Percentiles rank a stretch among this genome's conserved stretches.
Evolutionary conservation across 2,888 invertebrate genomes (phyloP).

Genomic region (Mythimna lalbum): DNA sequence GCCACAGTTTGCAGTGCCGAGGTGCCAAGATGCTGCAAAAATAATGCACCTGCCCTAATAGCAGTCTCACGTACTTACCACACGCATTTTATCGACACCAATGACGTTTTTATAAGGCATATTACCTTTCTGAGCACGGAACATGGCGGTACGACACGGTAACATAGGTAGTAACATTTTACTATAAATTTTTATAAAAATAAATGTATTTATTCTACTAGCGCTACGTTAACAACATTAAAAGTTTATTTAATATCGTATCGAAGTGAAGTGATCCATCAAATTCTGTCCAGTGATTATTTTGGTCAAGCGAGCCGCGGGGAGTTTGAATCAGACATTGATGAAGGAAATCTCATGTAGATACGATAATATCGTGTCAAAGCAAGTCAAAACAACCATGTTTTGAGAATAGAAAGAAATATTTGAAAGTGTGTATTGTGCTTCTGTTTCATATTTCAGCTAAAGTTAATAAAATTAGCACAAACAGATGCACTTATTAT

Average conservation of each 20-base stretch:
- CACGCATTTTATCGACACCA: constrained; percentile 59
- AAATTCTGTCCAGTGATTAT: neutral
- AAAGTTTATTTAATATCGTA: neutral
- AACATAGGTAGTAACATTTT: constrained; percentile 25
- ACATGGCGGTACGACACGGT: constrained; percentile 20
- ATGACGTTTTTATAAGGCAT: constrained; percentile 50
- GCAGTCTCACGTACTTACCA: constrained; percentile 52
- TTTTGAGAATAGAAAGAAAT: neutral
- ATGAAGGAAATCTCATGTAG: neutral
- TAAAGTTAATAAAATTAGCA: constrained; percentile 9
- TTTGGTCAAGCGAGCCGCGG: neutral
- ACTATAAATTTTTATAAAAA: constrained; percentile 9
- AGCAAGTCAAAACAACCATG: constrained; percentile 9
- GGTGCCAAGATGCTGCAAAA: constrained; percentile 61
- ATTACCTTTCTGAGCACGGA: constrained; percentile 38
- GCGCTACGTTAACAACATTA: neutral
- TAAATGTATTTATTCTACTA: neutral
- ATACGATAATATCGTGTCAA: neutral
- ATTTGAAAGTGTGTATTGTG: neutral
- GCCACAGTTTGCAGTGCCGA: constrained; percentile 64
- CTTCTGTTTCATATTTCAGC: neutral
- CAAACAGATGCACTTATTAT: constrained; percentile 7
- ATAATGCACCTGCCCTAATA: constrained; percentile 58
- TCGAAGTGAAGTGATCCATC: neutral
- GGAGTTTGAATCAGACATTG: neutral